phyloP scores from a whole-genome alignment of 1,140 invertebrate species.

The Melanaphis sacchari region DNA sequence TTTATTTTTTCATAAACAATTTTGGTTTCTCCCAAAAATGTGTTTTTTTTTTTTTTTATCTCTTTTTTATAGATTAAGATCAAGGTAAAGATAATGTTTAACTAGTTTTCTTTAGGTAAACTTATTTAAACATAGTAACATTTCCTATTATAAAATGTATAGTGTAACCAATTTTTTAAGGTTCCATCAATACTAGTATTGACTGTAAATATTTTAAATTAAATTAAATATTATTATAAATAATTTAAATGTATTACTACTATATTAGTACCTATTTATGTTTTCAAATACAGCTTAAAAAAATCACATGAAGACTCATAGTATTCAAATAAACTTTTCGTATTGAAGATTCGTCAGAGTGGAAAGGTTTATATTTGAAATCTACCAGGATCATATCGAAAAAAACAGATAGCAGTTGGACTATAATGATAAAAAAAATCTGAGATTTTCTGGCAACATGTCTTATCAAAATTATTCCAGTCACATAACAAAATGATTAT shows the following conservation, averaged over 20 bases:
- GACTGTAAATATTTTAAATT: too few species aligned
- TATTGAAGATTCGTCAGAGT: not conserved
- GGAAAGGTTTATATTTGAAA: not conserved
- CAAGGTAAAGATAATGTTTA: not conserved
- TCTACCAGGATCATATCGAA: not conserved
- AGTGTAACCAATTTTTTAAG: not conserved
- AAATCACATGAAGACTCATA: not conserved
- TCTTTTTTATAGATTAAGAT: too few species aligned
- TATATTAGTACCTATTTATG: not conserved
- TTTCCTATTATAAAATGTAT: not conserved
- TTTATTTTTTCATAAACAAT: not conserved
- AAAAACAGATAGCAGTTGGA: not conserved
- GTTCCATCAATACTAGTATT: not conserved
- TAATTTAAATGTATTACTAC: too few species aligned
- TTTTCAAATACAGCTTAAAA: too few species aligned
- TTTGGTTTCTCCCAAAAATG: not conserved
- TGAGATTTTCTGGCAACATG: not conserved
- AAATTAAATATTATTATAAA: too few species aligned
- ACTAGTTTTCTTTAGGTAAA: not conserved
- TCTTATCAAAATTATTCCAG: not conserved
- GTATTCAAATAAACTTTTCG: not conserved
- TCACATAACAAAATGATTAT: constrained; percentile 10
- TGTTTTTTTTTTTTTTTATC: too few species aligned
- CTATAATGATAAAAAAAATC: not conserved
- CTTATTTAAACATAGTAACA: not conserved